Conservation (phyloP, 2,113 vertebrate genomes). For the Xyliphius kryptos region DNA sequence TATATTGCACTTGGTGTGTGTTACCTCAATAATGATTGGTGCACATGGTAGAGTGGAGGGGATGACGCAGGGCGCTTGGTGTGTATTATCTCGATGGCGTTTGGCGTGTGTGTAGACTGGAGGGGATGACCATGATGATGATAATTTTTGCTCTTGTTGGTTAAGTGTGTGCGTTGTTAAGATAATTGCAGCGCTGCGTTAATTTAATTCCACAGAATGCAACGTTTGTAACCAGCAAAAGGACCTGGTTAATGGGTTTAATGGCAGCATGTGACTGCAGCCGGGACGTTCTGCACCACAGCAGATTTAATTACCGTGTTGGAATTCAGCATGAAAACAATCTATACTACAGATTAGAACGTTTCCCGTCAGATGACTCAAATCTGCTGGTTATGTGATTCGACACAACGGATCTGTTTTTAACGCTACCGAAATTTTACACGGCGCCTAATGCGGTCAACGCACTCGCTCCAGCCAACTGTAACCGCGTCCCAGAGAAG, state of each 20-base stretch:
- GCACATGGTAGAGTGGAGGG: too few species aligned
- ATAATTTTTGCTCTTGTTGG: too few species aligned
- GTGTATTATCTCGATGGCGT: too few species aligned
- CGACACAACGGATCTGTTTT: conserved; percentile 50
- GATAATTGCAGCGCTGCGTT: too few species aligned
- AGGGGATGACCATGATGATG: too few species aligned
- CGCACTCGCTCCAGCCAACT: conserved; percentile 49
- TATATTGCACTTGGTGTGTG: too few species aligned
- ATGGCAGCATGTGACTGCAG: conserved; percentile 64
- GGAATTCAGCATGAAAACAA: conserved; percentile 75
- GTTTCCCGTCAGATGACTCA: conserved; percentile 71
- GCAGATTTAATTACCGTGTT: conserved; percentile 70
- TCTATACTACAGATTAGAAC: conserved; percentile 69
- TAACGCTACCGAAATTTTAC: conserved; percentile 69
- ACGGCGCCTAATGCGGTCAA: conserved; percentile 64
- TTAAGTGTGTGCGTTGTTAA: too few species aligned
- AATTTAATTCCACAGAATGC: too few species aligned
- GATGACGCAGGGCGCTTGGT: too few species aligned
- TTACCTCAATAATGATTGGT: too few species aligned
- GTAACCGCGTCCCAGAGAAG: conserved; percentile 32
- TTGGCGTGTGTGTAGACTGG: too few species aligned
- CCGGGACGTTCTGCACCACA: conserved; percentile 61
- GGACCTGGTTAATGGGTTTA: conserved; percentile 52
- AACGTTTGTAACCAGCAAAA: too few species aligned
- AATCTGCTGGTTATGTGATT: conserved; percentile 60